Conservation (phyloP, 2,113 vertebrate genomes). For the Vulpes ferrilata region DNA sequence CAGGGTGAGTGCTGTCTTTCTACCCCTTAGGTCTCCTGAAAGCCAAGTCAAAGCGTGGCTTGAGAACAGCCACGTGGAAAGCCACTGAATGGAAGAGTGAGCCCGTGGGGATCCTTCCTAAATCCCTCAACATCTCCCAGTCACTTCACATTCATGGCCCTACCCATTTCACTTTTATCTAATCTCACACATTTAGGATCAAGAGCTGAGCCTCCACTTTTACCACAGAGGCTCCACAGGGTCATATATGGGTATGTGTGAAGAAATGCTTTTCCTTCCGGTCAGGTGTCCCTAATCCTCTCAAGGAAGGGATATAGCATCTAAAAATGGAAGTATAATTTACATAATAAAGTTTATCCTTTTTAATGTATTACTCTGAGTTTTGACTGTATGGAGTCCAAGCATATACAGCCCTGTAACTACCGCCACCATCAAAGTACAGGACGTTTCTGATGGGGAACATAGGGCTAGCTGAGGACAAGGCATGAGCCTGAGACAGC, state of each 20-base stretch:
- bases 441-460: background rate
- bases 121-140: background rate
- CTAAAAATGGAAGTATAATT: background rate
- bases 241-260: fast-evolving
- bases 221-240: background rate
- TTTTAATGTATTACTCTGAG: background rate
- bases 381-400: background rate
- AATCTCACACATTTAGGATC: background rate
- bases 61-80: background rate
- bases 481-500: too few relatives aligned
- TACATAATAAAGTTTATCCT: background rate
- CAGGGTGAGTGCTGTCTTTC: background rate
- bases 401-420: background rate
- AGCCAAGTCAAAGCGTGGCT: background rate
- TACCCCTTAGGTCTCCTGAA: background rate
- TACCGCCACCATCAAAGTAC: background rate
- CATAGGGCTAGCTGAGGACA: too few relatives aligned
- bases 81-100: background rate
- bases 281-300: background rate
- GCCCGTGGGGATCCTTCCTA: background rate
- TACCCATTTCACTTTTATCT: background rate
- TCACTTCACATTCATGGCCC: background rate
- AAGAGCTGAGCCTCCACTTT: background rate
- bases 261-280: background rate
- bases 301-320: background rate